A percentile compares a stretch with the other conserved stretches of the same genome.
Conservation (phyloP, 2,888 invertebrate species). For the Balanococcus diminutus region DNA sequence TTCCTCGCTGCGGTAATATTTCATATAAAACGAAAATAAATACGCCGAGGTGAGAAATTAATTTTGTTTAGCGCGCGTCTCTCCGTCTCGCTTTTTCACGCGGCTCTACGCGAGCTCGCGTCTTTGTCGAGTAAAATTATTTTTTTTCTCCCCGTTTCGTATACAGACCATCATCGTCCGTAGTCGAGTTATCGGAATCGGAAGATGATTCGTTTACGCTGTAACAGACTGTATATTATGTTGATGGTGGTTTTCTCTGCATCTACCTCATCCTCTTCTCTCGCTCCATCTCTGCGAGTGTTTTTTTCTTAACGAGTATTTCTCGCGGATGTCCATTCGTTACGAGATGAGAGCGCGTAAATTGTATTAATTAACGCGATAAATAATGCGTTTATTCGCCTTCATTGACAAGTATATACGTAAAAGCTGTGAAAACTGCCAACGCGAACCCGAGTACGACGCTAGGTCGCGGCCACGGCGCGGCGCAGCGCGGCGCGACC, state of each 20-base stretch:
- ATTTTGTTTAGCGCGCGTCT: neutral
- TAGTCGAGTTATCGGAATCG: neutral
- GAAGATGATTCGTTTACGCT: neutral
- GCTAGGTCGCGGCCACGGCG: neutral
- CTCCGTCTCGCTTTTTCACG: neutral
- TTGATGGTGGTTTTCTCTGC: neutral
- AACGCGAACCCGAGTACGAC: neutral
- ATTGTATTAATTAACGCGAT: conserved; percentile 41
- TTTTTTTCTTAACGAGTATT: conserved; percentile 3
- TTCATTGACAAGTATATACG: neutral
- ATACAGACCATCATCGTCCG: neutral
- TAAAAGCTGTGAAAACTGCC: conserved; percentile 31
- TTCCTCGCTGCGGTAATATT: neutral
- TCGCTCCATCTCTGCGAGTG: neutral
- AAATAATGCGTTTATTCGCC: conserved; percentile 10
- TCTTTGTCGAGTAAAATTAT: neutral
- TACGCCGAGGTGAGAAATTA: conserved; percentile 31
- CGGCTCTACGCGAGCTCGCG: neutral
- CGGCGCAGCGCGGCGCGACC: neutral
- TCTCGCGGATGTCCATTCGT: neutral
- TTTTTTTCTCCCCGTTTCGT: too few species aligned
- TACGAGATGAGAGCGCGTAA: conserved; percentile 1
- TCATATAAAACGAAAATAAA: conserved; percentile 41
- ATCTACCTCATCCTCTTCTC: neutral
- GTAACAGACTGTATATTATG: neutral